Base-by-base conservation (phyloP, 2,888 invertebrate species). In the Pasiphila rectangulata region DNA sequence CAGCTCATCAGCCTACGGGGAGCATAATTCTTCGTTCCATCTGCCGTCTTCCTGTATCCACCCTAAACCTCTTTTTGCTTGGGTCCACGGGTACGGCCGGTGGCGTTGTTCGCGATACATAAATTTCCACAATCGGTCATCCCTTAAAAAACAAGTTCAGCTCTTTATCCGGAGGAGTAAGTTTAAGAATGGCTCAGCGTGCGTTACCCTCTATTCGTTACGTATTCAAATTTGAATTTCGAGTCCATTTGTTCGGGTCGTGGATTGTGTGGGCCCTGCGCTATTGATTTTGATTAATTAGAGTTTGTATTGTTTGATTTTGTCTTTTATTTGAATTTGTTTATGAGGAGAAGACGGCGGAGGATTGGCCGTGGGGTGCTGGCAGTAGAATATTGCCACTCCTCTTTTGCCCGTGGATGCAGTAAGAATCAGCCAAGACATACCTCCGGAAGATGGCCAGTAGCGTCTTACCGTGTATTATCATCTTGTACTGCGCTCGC, bases 81-180 rank as follows among this genome's bases (percentile, higher is more conserved):
- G 72, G 72, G 75, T 71, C 75, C 67, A 65, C 67, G 72, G 72
- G 75, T 70, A 74, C 76, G 69, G 79, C 85, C 87, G 81, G 75
- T 83, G 86, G 87, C 87, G 66, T 60, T 79, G 79, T 80, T 76
- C 73, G 74, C 81, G 84, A 85, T 88, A 88, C 87, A 89, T 88
- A 89, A 84, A 89, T 89, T 87, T 84, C 69, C 78, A 81, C 83
- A 77, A 84, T 83, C 86, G 89, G 89, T 86, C 89, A 88, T 89
- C 89, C 89, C 88, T 88, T 88, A 83, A 89, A n/a, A 87, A 86
- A 86, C 85, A 86, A 85, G 85, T 87, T 87, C 82, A 85, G 83
- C 87, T 86, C 85, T 87, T 85, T 84, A 87, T 87, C 81, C 82
- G 67, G 68, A 69, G 77, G 79, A 84, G 80, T 72, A 79, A 80